Conservation (phyloP, 2,888 invertebrate species). For the Gibbula magus region DNA sequence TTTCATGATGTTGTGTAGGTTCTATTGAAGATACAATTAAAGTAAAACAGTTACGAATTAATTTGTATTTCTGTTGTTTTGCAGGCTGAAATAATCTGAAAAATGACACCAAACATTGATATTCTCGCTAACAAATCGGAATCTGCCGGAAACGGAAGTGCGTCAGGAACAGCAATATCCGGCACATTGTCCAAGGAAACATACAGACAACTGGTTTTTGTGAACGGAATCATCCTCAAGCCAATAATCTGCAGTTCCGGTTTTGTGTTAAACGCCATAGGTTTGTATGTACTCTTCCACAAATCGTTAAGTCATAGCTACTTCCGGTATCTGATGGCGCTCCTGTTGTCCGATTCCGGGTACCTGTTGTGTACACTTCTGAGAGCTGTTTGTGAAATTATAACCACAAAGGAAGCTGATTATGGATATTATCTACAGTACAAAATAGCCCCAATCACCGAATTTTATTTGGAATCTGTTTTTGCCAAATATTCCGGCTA, state of each 20-base stretch:
- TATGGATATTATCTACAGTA: background rate
- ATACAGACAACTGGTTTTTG: background rate
- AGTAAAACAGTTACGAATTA: too few species aligned
- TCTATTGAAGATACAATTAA: too few species aligned
- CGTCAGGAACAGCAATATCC: background rate
- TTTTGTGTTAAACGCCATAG: conserved; percentile 1
- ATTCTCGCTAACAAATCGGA: too few species aligned
- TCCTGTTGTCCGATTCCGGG: background rate
- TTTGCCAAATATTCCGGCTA: background rate
- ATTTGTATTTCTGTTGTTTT: too few species aligned
- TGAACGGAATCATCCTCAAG: background rate
- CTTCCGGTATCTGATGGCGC: background rate
- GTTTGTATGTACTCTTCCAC: background rate
- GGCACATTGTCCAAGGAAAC: background rate
- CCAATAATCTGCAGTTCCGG: background rate
- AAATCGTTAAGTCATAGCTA: background rate
- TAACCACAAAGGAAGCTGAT: background rate
- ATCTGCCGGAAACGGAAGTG: background rate
- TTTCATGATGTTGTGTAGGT: too few species aligned
- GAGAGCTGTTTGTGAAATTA: background rate
- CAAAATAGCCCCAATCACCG: background rate
- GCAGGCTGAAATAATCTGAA: too few species aligned
- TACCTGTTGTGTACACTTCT: background rate
- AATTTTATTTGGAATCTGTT: background rate
- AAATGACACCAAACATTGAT: too few species aligned